phyloP scores from a whole-genome alignment of 2,113 vertebrate genomes.

The Perca fluviatilis region DNA sequence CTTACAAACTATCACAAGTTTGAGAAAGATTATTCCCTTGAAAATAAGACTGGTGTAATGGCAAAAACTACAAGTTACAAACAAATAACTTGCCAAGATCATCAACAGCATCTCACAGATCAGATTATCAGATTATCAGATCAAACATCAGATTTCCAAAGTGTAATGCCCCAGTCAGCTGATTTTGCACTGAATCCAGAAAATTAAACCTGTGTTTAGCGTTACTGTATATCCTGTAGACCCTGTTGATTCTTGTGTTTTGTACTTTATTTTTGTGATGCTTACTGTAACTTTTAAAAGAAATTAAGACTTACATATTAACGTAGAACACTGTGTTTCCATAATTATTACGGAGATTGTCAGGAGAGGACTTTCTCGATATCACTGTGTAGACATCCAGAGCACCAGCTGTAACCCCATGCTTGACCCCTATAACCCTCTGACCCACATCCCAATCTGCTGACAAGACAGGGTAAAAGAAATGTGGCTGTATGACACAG shows the following conservation, averaged over 20 bases:
- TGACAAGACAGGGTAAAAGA: constrained; percentile 13
- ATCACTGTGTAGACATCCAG: background rate
- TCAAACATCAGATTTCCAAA: background rate
- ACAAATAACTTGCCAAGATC: background rate
- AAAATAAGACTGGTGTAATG: background rate
- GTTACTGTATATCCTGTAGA: background rate
- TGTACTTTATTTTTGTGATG: background rate
- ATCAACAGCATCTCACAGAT: background rate
- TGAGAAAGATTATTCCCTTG: background rate
- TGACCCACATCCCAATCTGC: constrained; percentile 47
- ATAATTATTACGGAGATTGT: background rate
- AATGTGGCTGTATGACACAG: constrained; percentile 1
- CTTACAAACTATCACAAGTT: background rate
- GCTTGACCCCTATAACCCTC: constrained; percentile 46
- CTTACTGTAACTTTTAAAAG: background rate
- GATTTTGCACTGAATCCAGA: background rate
- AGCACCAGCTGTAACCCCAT: constrained; percentile 53
- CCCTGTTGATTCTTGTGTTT: background rate
- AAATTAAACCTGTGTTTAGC: background rate
- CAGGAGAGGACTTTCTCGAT: background rate
- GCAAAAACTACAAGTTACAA: background rate
- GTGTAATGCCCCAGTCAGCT: background rate
- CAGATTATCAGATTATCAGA: too few relatives aligned
- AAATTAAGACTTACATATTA: constrained; percentile 9
- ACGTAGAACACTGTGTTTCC: background rate